These are phyloP conservation scores for Oscarella lobularis DNA, from an alignment of 37 sponge, comb jelly and placozoan genomes.

Conservation along the genomic window DNA sequence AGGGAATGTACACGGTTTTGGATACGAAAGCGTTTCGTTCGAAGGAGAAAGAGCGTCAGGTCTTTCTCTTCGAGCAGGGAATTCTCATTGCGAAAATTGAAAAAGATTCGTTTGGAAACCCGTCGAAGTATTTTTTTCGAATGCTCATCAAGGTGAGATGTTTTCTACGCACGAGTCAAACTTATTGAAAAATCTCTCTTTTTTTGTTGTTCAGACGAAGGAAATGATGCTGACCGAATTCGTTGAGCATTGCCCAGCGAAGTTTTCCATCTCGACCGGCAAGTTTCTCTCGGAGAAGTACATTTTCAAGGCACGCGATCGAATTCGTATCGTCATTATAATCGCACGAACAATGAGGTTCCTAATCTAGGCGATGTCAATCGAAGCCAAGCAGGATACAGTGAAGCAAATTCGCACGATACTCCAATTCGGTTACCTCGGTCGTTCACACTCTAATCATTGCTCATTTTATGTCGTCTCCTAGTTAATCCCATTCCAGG, in stretches of 20 bases:
- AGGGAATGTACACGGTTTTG: neutral
- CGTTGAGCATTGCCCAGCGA: neutral
- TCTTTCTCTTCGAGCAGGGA: neutral
- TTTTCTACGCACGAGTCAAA: neutral
- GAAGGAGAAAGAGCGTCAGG: neutral
- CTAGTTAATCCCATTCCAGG: too few species aligned
- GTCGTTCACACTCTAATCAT: too few species aligned
- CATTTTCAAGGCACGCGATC: neutral
- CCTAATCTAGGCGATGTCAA: neutral
- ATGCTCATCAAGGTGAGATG: neutral
- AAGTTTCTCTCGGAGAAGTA: neutral
- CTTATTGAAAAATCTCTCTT: neutral
- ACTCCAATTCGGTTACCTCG: too few species aligned
- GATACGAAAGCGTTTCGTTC: neutral
- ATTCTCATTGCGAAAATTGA: neutral
- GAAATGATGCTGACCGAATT: neutral
- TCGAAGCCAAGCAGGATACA: neutral
- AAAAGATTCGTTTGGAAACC: neutral
- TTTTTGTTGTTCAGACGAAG: neutral
- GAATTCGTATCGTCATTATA: neutral
- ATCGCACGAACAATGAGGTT: too few species aligned
- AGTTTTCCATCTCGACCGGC: neutral
- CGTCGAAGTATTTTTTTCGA: neutral
- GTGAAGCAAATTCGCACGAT: neutral
- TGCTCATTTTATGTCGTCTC: too few species aligned